Conservation (phyloP, 1,140 invertebrate genomes). For the Drosophila prosaltans region DNA sequence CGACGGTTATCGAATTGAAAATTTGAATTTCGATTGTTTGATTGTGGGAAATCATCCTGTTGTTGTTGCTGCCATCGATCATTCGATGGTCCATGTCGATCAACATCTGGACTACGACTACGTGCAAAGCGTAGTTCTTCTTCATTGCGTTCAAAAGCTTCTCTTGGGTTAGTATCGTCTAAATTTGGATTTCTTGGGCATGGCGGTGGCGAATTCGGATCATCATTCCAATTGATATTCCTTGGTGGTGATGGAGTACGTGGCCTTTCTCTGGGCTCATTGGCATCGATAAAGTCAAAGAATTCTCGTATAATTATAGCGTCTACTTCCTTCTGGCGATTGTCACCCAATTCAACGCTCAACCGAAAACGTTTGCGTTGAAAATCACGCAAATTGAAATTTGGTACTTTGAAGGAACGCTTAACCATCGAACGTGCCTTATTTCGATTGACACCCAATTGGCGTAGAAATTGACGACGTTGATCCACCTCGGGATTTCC, state of each 20-base stretch:
- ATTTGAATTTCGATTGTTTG: background rate
- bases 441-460: conserved; percentile 46
- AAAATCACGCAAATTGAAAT: conserved; percentile 47
- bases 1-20: background rate
- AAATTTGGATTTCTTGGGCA: background rate
- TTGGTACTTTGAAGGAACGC: conserved; percentile 26
- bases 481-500: conserved; percentile 30
- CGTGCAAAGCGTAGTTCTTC: background rate
- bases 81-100: background rate
- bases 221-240: conserved; percentile 56
- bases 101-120: background rate
- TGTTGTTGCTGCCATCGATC: background rate
- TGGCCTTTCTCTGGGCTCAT: conserved; percentile 4
- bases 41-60: background rate
- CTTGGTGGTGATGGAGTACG: conserved; percentile 46
- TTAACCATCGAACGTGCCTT: conserved; percentile 43
- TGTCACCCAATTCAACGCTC: conserved; percentile 44
- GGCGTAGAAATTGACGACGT: conserved; percentile 41
- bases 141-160: background rate
- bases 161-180: conserved; percentile 13
- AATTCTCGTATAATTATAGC: conserved; percentile 35
- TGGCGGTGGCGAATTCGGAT: background rate
- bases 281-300: conserved; percentile 17
- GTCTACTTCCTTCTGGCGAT: conserved; percentile 34
- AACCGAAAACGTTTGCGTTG: conserved; percentile 39